A percentile compares a stretch with the other conserved stretches of the same genome.
phyloP scores from a whole-genome alignment of 2,797 vertebrate species.

The Pantherophis alleghaniensis region DNA sequence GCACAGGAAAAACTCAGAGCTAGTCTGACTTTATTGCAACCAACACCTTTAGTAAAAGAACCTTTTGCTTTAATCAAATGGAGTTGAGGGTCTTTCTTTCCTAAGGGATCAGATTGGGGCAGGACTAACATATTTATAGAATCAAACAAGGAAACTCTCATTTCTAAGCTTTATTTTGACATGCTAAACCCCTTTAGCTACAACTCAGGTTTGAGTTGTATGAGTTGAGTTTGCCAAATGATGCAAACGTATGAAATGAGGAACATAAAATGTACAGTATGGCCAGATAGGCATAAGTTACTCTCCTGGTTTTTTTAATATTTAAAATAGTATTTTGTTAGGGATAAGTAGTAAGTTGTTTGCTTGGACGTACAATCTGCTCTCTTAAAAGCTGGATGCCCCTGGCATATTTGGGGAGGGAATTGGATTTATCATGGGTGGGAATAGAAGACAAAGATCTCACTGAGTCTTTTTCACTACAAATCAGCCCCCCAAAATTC shows the following conservation, averaged over 20 bases:
- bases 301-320: not conserved
- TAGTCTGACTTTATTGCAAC: not conserved
- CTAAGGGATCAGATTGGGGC: not conserved
- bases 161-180: not conserved
- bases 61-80: not conserved
- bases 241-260: not conserved
- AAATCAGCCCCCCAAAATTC: not conserved
- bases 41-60: not conserved
- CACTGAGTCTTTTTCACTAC: not conserved
- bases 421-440: not conserved
- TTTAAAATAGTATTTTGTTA: not conserved
- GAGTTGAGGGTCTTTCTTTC: not conserved
- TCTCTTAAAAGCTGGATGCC: not conserved
- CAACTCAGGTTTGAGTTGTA: not conserved
- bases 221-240: not conserved
- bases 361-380: not conserved
- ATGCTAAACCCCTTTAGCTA: not conserved
- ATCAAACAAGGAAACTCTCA: not conserved
- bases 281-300: not conserved
- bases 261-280: not conserved
- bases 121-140: not conserved
- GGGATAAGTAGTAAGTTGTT: not conserved
- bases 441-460: not conserved
- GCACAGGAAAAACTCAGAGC: too few species aligned
- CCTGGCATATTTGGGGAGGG: not conserved